Conservation (phyloP, 2,113 vertebrate genomes). For the Platanista minor region DNA sequence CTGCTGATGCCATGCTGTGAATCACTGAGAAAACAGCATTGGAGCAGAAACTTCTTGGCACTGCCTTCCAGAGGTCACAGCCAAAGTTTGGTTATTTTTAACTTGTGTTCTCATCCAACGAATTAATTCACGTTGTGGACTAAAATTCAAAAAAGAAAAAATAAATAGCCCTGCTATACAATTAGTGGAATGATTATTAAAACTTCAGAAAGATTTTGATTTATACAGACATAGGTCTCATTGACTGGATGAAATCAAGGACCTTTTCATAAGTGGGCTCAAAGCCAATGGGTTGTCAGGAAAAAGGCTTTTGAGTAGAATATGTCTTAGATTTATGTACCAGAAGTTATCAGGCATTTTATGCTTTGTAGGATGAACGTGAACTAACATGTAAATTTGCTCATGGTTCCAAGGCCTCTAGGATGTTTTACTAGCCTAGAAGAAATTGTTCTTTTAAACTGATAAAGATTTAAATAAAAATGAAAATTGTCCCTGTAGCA, state of each 20-base stretch:
- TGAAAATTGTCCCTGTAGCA: neutral
- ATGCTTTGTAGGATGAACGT: neutral
- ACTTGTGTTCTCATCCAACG: neutral
- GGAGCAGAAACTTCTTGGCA: neutral
- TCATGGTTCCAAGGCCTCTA: neutral
- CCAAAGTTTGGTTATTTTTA: conserved; percentile 26
- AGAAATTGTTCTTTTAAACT: conserved; percentile 15
- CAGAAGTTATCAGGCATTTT: neutral
- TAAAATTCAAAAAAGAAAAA: neutral
- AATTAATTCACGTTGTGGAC: neutral
- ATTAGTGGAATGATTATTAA: neutral
- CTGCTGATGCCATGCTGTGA: neutral
- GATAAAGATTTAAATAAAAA: conserved; percentile 15
- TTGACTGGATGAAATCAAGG: neutral
- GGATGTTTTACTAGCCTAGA: neutral
- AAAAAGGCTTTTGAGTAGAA: neutral
- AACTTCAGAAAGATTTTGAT: neutral
- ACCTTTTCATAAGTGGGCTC: neutral
- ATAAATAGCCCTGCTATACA: neutral
- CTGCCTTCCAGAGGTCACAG: neutral
- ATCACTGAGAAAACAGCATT: neutral
- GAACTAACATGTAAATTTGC: neutral
- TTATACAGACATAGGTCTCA: neutral
- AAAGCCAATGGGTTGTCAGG: neutral
- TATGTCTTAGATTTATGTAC: neutral